Evolutionary conservation across 2,113 vertebrate species (phyloP).

Genomic region (Equus quagga): DNA sequence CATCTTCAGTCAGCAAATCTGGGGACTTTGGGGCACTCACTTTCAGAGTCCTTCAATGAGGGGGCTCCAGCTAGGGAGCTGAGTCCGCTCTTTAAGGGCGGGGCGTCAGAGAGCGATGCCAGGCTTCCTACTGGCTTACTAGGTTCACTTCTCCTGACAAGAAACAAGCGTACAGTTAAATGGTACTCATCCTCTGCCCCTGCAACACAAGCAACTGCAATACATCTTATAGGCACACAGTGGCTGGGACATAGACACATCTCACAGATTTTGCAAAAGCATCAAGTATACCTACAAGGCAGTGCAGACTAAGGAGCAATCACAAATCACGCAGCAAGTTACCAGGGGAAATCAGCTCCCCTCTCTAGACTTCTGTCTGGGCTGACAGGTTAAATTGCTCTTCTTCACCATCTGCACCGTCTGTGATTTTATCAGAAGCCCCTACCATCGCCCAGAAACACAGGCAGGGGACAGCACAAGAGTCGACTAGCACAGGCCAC

Average conservation of each 20-base stretch:
- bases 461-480: background rate
- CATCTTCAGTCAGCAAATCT: background rate
- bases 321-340: background rate
- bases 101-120: slow-evolving; percentile 83
- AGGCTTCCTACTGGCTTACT: slow-evolving; percentile 80
- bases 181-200: background rate
- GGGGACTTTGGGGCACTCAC: slow-evolving; percentile 79
- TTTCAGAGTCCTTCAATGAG: slow-evolving; percentile 83
- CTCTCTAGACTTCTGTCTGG: slow-evolving; percentile 59
- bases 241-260: background rate
- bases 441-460: slow-evolving; percentile 42
- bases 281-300: background rate
- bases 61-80: slow-evolving; percentile 82
- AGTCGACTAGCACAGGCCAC: background rate
- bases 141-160: slow-evolving; percentile 88
- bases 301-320: background rate
- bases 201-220: background rate
- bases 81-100: slow-evolving; percentile 77
- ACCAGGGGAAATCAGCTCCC: slow-evolving; percentile 64
- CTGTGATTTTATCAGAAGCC: slow-evolving; percentile 77
- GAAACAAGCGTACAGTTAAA: background rate
- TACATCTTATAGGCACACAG: background rate
- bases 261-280: background rate
- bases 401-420: slow-evolving; percentile 64
- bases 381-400: slow-evolving; percentile 63